These are phyloP conservation scores for Hetaerina titia DNA, from an alignment of 2,888 invertebrate species.

Conservation along the genomic window DNA sequence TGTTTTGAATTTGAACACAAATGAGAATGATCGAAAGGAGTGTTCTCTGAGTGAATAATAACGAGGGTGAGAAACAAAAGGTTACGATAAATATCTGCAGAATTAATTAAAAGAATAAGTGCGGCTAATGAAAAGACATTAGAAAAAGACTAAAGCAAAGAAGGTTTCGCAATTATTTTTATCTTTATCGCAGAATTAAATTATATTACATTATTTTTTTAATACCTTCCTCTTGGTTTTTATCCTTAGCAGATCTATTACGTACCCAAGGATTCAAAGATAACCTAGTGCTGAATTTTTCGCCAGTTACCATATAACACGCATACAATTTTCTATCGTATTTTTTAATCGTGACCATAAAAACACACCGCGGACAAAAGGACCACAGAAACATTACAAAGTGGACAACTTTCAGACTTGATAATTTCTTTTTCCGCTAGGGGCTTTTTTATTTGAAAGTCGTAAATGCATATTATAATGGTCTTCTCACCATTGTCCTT, in stretches of 20 bases:
- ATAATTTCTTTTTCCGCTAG: slow-evolving; percentile 1
- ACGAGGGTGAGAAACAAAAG: too few species aligned
- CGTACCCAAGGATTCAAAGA: background rate
- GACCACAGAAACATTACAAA: background rate
- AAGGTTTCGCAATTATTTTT: too few species aligned
- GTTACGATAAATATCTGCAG: too few species aligned
- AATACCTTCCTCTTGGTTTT: background rate
- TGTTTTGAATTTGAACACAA: too few species aligned
- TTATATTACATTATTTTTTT: background rate
- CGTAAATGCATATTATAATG: slow-evolving; percentile 32
- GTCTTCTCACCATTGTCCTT: background rate
- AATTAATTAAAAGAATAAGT: too few species aligned
- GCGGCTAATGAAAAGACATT: too few species aligned
- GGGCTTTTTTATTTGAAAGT: slow-evolving; percentile 7
- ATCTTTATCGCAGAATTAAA: too few species aligned
- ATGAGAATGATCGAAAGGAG: too few species aligned
- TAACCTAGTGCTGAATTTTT: background rate
- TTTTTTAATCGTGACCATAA: background rate
- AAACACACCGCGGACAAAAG: background rate
- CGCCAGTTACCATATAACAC: background rate
- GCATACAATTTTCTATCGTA: background rate
- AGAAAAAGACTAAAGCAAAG: too few species aligned
- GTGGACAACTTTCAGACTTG: background rate
- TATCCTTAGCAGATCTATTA: background rate
- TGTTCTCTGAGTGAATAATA: too few species aligned